Percentiles rank a stretch among this genome's conserved stretches.
These are phyloP conservation scores for Microcebus lehilahytsara DNA, from an alignment of 2,113 vertebrate species.

Conservation along the genomic window DNA sequence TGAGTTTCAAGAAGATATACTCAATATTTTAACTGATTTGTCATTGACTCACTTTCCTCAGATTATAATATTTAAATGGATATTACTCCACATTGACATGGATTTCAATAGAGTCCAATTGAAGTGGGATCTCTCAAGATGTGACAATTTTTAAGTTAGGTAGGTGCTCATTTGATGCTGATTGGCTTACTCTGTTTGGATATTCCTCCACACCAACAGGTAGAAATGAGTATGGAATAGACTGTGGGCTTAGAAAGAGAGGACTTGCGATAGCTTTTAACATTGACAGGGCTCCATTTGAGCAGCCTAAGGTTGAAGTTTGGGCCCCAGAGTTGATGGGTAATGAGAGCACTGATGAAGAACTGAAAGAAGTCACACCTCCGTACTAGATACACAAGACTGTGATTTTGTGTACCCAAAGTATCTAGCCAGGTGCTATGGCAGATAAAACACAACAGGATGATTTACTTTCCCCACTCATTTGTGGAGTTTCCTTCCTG, in stretches of 20 bases:
- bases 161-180: neutral
- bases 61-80: neutral
- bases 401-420: neutral
- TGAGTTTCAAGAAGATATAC: neutral
- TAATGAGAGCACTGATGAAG: neutral
- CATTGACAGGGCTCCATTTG: neutral
- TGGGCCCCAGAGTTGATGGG: accelerated
- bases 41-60: neutral
- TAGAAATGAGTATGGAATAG: neutral
- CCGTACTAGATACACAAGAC: neutral
- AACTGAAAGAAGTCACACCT: neutral
- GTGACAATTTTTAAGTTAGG: neutral
- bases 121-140: neutral
- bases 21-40: neutral
- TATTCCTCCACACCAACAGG: neutral
- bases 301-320: neutral
- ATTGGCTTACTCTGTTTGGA: neutral
- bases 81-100: neutral
- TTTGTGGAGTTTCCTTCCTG: neutral
- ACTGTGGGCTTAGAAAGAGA: neutral
- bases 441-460: neutral
- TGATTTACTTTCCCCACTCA: accelerated
- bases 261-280: neutral
- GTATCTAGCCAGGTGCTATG: accelerated
- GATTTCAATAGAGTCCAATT: neutral